phyloP scores from a whole-genome alignment of 2,113 vertebrate species.

The Semnopithecus entellus region DNA sequence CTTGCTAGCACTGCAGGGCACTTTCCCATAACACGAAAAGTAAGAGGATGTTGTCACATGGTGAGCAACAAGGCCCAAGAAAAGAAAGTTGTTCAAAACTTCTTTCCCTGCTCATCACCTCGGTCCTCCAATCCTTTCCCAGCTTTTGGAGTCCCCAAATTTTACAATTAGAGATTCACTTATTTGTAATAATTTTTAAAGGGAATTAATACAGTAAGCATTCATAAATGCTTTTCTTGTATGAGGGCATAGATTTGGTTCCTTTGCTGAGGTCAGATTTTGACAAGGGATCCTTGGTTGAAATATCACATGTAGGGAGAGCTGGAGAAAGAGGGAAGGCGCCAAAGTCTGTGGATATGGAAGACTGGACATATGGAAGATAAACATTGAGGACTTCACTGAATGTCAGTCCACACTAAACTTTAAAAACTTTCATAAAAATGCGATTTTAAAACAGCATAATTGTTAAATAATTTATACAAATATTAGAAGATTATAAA shows the following conservation, averaged over 20 bases:
- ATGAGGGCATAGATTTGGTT: neutral
- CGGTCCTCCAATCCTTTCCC: neutral
- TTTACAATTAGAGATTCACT: neutral
- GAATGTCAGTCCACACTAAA: neutral
- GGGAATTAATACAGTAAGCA: neutral
- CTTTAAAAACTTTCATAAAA: neutral
- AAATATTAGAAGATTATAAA: neutral
- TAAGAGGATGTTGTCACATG: neutral
- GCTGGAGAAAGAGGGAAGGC: neutral
- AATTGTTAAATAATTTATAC: neutral
- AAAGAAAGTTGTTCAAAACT: neutral
- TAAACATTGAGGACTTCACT: neutral
- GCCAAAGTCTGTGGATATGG: neutral
- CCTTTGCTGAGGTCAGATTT: neutral
- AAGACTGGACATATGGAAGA: neutral
- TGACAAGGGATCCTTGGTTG: neutral
- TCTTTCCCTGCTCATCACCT: neutral
- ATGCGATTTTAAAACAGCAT: neutral
- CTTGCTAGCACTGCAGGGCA: neutral
- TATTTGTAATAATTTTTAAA: slow-evolving; percentile 6
- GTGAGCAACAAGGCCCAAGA: neutral
- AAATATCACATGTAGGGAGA: neutral
- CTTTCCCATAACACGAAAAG: neutral
- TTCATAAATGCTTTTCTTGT: neutral
- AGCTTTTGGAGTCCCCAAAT: neutral